Base-by-base conservation (phyloP, 1,140 invertebrate species). In the Amyelois transitella region DNA sequence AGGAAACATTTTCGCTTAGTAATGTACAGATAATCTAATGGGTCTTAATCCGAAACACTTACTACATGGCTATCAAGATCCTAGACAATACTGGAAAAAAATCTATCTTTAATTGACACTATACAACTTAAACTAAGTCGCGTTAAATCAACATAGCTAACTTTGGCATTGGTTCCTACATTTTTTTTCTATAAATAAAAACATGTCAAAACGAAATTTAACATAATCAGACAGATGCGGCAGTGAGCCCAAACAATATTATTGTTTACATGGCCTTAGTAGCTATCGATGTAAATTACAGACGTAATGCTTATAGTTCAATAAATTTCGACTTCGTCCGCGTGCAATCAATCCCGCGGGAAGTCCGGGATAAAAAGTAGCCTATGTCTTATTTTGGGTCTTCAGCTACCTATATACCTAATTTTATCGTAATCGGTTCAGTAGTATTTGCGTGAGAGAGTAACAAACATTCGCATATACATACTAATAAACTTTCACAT, bases 151-250 rank as follows among this genome's bases (percentile, higher is more conserved):
- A 86, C 81, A 75, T 84, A 85, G 81, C 82, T 88, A 88, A 85
- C 85, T 88, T 88, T 88, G 85, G 85, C 85, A 88, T 88, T 84
- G 75, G 79, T 86, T 88, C 82, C 74, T 76, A 73, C 66, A 66
- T 69, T 69, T 74, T 73, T 76, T 77, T 81, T 81, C 71, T 82
- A 75, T 77, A 72, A 81, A 82, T 79, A 77, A 77, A 68, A 88
- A 84, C 74, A 82, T 72, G 70, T 80, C 70, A 81, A 76, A 83
- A 83, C 66, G 66, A 76, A 71, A 79, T n/a, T n/a, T 72, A 61
- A 53, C 19, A 19, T 48, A 21, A 48, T 21, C 18, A 65, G 67
- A 58, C 59, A 64, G 62, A 61, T 53, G 43, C 55, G 32, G 32
- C 32, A 38, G 32, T 38, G 32, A 38, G 12, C 32, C 25, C 32